These are phyloP conservation scores for Arctocebus calabarensis DNA, from an alignment of 2,797 vertebrate species.

Conservation along the genomic window DNA sequence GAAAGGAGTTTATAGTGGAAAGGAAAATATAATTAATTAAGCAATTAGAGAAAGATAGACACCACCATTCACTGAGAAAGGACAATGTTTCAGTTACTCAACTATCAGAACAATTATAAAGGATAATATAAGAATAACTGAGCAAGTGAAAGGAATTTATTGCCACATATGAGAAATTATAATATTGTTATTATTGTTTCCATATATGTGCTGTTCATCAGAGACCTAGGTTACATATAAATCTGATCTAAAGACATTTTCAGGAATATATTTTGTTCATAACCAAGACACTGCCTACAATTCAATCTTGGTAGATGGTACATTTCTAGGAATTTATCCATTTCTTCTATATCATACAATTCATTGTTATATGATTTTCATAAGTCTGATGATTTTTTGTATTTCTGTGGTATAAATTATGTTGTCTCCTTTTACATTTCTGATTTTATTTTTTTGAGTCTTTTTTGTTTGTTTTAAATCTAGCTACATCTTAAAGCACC, in stretches of 20 bases:
- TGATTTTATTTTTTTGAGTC: too few species aligned
- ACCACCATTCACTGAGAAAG: neutral
- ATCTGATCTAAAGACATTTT: neutral
- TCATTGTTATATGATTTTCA: neutral
- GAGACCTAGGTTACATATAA: neutral
- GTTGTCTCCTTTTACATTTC: too few species aligned
- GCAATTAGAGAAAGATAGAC: neutral
- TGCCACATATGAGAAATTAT: neutral
- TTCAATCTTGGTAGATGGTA: neutral
- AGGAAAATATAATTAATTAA: neutral
- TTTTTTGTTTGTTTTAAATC: too few species aligned
- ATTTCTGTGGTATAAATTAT: neutral
- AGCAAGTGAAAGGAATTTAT: neutral
- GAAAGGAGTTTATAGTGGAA: neutral
- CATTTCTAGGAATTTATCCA: neutral
- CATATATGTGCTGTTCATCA: neutral
- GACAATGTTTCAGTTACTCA: neutral
- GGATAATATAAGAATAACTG: neutral
- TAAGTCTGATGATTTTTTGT: neutral
- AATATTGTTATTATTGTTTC: neutral
- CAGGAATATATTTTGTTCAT: neutral
- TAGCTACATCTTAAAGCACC: too few species aligned
- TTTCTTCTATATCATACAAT: neutral
- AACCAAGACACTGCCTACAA: neutral
- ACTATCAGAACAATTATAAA: neutral